Evolutionary conservation across 2,113 vertebrate genomes (phyloP).

Genomic region (Callospermophilus lateralis): DNA sequence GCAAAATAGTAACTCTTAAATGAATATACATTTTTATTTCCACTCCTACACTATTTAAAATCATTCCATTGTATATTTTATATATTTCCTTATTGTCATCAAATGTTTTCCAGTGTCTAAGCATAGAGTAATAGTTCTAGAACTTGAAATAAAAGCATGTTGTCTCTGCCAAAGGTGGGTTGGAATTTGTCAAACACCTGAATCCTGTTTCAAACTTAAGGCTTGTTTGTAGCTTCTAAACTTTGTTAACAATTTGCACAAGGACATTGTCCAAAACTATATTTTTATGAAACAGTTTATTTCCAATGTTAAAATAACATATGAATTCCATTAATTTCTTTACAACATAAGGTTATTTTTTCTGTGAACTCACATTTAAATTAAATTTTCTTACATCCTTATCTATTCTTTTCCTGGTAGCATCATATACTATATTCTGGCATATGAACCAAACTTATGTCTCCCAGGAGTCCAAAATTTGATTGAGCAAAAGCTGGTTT

Average conservation of each 20-base stretch:
- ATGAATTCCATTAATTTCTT: neutral
- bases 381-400: neutral
- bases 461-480: neutral
- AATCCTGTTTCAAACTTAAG: neutral
- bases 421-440: neutral
- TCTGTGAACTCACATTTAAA: rapidly evolving
- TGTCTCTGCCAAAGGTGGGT: neutral
- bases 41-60: neutral
- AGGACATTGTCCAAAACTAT: neutral
- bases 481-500: neutral
- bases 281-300: neutral
- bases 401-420: neutral
- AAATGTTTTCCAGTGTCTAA: neutral
- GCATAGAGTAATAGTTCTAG: neutral
- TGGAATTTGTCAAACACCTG: neutral
- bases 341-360: neutral
- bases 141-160: neutral
- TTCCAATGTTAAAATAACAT: neutral
- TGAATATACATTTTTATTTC: neutral
- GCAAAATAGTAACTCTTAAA: neutral
- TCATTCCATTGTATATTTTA: neutral
- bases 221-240: neutral
- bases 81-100: neutral
- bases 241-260: neutral
- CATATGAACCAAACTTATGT: neutral